Evolutionary conservation across 2,797 vertebrate genomes (phyloP), one percentile per base, ranked within the genome.

Genomic region (Ctenopoma multispine): DNA sequence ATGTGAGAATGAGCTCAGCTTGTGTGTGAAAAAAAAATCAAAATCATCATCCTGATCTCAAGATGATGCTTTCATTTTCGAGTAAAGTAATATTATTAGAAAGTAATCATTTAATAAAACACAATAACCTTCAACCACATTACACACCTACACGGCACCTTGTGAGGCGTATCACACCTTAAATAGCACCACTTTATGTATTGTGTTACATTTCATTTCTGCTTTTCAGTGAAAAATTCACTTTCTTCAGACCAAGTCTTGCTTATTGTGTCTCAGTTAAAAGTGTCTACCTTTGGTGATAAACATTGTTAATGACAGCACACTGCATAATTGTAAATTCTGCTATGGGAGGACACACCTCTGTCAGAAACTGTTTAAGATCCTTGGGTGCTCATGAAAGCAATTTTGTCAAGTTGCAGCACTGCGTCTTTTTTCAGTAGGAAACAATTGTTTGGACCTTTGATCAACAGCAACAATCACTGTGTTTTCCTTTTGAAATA

Each of bases 181-280:
- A 7, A n/a, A 20, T 11, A 21, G 17, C 13, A 36, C 15, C 41
- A 62, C 43, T 77, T 46, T 3, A 50, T 63, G 36, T 36, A 20
- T 12, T 55, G 62, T 20, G 31, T 41, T 53, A 13, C 17, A 49
- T 43, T 43, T 55, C 43, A 40, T 18, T 27, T 9, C 18, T 50
- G 14, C 44, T 41, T 55, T 24, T 72, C 15, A 14, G 15, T 67
- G 46, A 40, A 72, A 63, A 27, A 18, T 58, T 63, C 31, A 62
- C 23, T 67, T 21, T 66, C 50, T 44, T 71, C 57, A 57, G 57
- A 20, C 38, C 9, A 27, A 58, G 21, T 24, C 8, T 29, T 34
- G 65, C 21, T 54, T 21, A 12, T 29, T 50, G n/a, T 36, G 7
- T 54, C 21, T 34, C 20, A 68, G 40, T 58, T 21, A 6, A 3